Evolutionary conservation across 2,113 vertebrate genomes (phyloP), one percentile per base, ranked within the genome.

Genomic region (Menura novaehollandiae): DNA sequence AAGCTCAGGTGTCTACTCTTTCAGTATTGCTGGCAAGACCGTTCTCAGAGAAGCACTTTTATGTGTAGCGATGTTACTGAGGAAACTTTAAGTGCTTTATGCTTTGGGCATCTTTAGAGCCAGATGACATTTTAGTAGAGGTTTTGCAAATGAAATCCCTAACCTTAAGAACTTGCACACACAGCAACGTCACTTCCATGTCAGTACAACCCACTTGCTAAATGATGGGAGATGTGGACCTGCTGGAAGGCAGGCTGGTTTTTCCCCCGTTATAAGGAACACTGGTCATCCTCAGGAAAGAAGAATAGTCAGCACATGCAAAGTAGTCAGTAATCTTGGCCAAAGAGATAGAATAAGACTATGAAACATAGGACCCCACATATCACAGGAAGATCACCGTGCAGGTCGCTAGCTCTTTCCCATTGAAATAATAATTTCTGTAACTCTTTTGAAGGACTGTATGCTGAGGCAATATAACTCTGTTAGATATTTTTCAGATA

Each of bases 301-400:
- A 9, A 35, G 11, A 77, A 18, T 11, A 51, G 32, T 62, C 24
- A 74, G 43, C 12, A 81, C 26, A 63, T 62, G 27, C 9, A 53
- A 76, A 80, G 7, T 7, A 86, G 46, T 58, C 37, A 41, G 37
- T 27, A 55, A 33, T 33, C 53, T 37, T 56, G 44, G 44, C 18
- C 35, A 86, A 88, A 63, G 14, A 76, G 9, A 12, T 16, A 43
- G 24, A 58, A 33, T 21, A 35, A 11, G 16, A 18, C 8, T 51
- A 5, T 32, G 10, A 53, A 59, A 35, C 0, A 0, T 28, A n/a
- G 26, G 11, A 62, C 9, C 5, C 21, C 27, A 64, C 13, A 17
- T 46, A 41, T 17, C 14, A 35, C 11, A 66, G 16, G 23, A 93
- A 73, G 46, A 30, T 9, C 16, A 23, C 20, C 55, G 9, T 32